Base-by-base conservation (phyloP, 1,140 invertebrate species). In the Orchesella cincta region DNA sequence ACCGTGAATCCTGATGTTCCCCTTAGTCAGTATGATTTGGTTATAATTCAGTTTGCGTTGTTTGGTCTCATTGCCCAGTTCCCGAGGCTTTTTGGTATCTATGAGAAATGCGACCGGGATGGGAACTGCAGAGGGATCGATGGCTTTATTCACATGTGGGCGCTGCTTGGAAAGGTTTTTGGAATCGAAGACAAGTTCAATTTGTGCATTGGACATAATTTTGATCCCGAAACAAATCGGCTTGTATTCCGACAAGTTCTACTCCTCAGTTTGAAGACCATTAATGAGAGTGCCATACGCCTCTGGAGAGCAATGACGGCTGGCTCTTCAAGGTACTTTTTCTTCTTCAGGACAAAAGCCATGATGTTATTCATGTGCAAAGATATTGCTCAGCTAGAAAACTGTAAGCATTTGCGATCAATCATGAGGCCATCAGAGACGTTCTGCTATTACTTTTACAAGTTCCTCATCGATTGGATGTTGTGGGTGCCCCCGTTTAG, bases 81-180 rank as follows among this genome's bases (percentile, higher is more conserved):
- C 23, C 81, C 81, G 23, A 73, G 26, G 34, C 33, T 64, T 1
- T 82, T 82, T 64, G 81, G 81, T 1, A 76, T 82, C 18, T 57
- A 73, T 36, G 64, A 78, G 1, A 52, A 39, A 39, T 0, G 23
- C 1, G 33, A 73, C 3, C 51, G 34, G 29, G 46, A 20, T n/a
- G 36, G 64, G 46, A 33, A 29, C 23, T 12, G 8, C 12, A 52
- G 23, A 70, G 80, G 67, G 23, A 57, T 81, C 20, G 8, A 52
- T 39, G 81, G 76, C 20, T 82, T 80, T 33, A 39, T 77, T n/a
- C 81, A 82, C 71, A n/a, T 82, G 28, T 82, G 81, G 81, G 78
- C 76, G 28, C 54, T 80, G 23, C 29, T 82, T 23, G 81, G 80
- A 5, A 33, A 76, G 26, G n/a, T 76, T 18, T 34, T 82, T 0